phyloP scores from a whole-genome alignment of 2,888 invertebrate genomes.

The Aleiodes alternator region DNA sequence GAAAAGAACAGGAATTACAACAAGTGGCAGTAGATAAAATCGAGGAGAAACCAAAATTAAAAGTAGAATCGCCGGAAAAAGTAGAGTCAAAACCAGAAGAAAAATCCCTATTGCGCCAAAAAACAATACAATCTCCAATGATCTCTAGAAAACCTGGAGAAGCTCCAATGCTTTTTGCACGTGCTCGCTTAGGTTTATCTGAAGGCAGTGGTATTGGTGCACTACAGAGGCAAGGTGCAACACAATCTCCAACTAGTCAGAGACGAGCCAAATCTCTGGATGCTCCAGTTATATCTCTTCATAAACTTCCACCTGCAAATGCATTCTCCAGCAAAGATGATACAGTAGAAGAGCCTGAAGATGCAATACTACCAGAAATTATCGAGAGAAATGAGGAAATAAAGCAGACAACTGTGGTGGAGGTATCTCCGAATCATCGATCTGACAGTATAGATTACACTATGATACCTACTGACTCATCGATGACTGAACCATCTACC shows the following conservation, averaged over 20 bases:
- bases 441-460: conserved; percentile 71
- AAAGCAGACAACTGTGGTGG: conserved; percentile 51
- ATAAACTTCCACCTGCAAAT: conserved; percentile 87
- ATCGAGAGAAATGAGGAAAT: conserved; percentile 78
- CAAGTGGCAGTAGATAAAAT: conserved; percentile 62
- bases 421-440: conserved; percentile 66
- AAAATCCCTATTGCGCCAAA: conserved; percentile 74
- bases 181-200: conserved; percentile 87
- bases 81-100: conserved; percentile 62
- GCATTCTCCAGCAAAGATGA: conserved; percentile 93
- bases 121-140: conserved; percentile 81
- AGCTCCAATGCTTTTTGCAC: conserved; percentile 86
- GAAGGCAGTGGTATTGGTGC: conserved; percentile 88
- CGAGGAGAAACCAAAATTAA: conserved; percentile 75
- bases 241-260: conserved; percentile 85
- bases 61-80: conserved; percentile 56
- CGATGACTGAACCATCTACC: conserved; percentile 71
- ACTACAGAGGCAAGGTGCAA: conserved; percentile 85
- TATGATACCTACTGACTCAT: conserved; percentile 70
- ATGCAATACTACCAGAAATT: conserved; percentile 78
- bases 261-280: conserved; percentile 90
- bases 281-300: conserved; percentile 88
- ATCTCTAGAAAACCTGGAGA: conserved; percentile 83
- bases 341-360: conserved; percentile 82
- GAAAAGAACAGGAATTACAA: conserved; percentile 79